Evolutionary conservation across 2,797 vertebrate genomes (phyloP), one percentile per base, ranked within the genome.

Genomic region (Melanotaenia maccullochi): DNA sequence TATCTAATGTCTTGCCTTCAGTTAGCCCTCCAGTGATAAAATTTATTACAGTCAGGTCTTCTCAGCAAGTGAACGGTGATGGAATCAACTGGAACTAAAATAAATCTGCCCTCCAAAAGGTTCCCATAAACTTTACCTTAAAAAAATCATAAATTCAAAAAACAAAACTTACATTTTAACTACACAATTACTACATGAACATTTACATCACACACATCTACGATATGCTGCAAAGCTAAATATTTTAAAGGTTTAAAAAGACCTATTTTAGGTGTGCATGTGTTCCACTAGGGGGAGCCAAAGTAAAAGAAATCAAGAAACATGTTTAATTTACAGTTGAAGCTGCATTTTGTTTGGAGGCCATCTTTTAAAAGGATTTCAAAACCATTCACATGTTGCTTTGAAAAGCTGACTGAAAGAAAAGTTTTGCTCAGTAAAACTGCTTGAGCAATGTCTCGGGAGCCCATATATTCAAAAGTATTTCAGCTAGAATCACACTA

Each of bases 1-100:
- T 60, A 76, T 78, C 79, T 81, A 4, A 70, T 32, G 66, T 56
- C 28, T 33, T 36, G 12, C 30, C 28, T 30, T 59, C 51, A 56
- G 64, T 35, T 3, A 67, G 60, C 42, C 47, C 47, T 69, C 56
- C 24, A 18, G 30, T 62, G 68, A 61, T 42, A 13, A 47, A 11
- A 47, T 68, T 36, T 60, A 56, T 59, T 33, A 22, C 22, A 69
- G 25, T 7, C 35, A 66, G 12, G 14, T 35, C 22, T 9, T 60
- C 54, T 20, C 65, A 49, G 16, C 20, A 3, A 62, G 56, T 59
- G 9, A 47, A 22, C 40, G 20, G 13, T 33, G n/a, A 54, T 42
- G 38, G 51, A 25, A 60, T 44, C 13, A 35, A 35, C 35, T 56
- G 8, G 24, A 3, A 55, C 9, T 36, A n/a, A 74, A 30, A 52